Percentiles rank a stretch among this genome's conserved stretches.
These are phyloP conservation scores for Mus spicilegus DNA, from an alignment of 2,113 vertebrate species.

Conservation along the genomic window DNA sequence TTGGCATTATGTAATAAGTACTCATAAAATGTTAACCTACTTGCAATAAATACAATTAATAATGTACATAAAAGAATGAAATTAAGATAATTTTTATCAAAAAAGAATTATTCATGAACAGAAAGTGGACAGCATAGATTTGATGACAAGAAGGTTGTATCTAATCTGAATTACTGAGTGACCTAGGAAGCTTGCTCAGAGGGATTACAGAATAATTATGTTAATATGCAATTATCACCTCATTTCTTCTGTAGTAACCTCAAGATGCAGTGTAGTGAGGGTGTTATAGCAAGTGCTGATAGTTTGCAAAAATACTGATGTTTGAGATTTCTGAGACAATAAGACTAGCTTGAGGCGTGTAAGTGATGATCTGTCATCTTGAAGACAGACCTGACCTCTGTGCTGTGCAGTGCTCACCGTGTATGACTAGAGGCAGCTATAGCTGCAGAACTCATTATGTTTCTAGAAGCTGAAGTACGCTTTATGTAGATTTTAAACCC, in stretches of 20 bases:
- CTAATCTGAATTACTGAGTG: constrained; percentile 91
- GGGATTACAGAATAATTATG: constrained; percentile 95
- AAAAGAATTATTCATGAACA: constrained; percentile 89
- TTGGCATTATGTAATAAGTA: constrained; percentile 81
- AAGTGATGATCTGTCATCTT: constrained; percentile 88
- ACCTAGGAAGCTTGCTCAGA: constrained; percentile 90
- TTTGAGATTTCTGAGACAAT: constrained; percentile 89
- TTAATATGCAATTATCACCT: constrained; percentile 98
- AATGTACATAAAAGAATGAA: constrained; percentile 87
- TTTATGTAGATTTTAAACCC: constrained; percentile 80
- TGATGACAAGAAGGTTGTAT: constrained; percentile 88
- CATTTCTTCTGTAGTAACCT: constrained; percentile 93
- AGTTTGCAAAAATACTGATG: constrained; percentile 93
- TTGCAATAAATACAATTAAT: constrained; percentile 87
- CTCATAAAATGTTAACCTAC: constrained; percentile 81
- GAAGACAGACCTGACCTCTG: constrained; percentile 89
- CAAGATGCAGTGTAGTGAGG: constrained; percentile 90
- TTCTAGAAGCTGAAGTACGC: constrained; percentile 75
- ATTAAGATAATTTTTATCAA: constrained; percentile 83
- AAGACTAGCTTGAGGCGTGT: constrained; percentile 87
- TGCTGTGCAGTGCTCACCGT: constrained; percentile 79
- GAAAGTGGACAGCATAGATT: constrained; percentile 90
- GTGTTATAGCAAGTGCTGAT: constrained; percentile 94
- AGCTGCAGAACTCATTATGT: constrained; percentile 82
- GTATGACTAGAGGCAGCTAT: constrained; percentile 83